Evolutionary conservation across 2,113 vertebrate species (phyloP), one percentile per base, ranked within the genome.

Genomic region (Numenius arquata): DNA sequence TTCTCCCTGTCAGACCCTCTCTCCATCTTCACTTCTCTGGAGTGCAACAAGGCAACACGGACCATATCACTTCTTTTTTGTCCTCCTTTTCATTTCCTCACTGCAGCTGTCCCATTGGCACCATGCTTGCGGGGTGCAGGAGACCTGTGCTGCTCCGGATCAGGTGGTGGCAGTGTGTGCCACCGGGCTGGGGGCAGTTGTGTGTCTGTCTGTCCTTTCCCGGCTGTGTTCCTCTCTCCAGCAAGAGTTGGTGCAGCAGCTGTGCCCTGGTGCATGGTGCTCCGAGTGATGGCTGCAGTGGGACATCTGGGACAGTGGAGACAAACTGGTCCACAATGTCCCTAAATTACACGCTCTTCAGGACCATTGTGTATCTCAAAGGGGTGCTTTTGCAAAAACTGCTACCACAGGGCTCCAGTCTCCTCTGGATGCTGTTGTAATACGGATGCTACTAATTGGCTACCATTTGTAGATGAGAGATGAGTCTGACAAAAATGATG

Each of bases 221-320:
- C 3, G 1, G 36, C 58, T 63, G 12, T 1, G 0, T 36, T 70
- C 18, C 20, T 7, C 22, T 81, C 32, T 38, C 43, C 45, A 15
- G 18, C 34, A 34, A 16, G 32, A 70, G 8, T 1, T 85, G 58
- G 4, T 85, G 48, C 40, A 65, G 47, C 56, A 71, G 53, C 82
- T 59, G 12, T 71, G 47, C 61, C 1, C 2, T 20, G 13, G 16
- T 20, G 8, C 1, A 3, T 19, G 15, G 15, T 22, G 9, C n/a
- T 82, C 11, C 0, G 0, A 30, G 68, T 66, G 43, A 38, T 2
- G 3, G 52, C 62, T 72, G 29, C 53, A 66, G 30, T 0, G 0
- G 18, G 27, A 34, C 3, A 1, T 62, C 53, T 8, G 16, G 43
- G 61, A 12, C 27, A 41, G 53, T 34, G 65, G 32, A 50, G 63